A percentile compares a stretch with the other conserved stretches of the same genome.
Conservation (phyloP, 1,140 invertebrate genomes). For the Thaumetopoea pityocampa region DNA sequence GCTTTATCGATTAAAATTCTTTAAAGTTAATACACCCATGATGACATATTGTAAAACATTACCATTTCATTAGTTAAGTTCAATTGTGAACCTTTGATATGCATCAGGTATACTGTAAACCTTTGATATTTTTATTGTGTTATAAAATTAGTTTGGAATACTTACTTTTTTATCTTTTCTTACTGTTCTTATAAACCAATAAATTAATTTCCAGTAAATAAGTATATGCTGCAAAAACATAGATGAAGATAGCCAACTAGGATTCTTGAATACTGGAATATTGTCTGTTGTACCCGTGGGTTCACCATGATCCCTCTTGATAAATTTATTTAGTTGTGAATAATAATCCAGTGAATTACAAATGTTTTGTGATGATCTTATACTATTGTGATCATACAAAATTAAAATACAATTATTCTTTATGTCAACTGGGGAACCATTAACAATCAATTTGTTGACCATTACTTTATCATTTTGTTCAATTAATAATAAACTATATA, state of each 20-base stretch:
- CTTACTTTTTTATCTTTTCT: conserved; percentile 48
- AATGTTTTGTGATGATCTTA: conserved; percentile 45
- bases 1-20: too few relatives aligned
- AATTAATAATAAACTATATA: conserved; percentile 25
- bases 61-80: too few relatives aligned
- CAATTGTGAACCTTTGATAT: too few relatives aligned
- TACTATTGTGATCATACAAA: conserved; percentile 49
- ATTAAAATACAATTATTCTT: conserved; percentile 39
- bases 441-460: conserved; percentile 36
- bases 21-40: too few relatives aligned
- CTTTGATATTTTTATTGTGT: too few relatives aligned
- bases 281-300: conserved; percentile 9
- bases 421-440: conserved; percentile 23
- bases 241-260: conserved; percentile 40
- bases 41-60: too few relatives aligned
- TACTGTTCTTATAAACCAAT: conserved; percentile 42
- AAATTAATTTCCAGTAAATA: conserved; percentile 44
- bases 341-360: conserved; percentile 31
- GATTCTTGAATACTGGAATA: conserved; percentile 20
- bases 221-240: conserved; percentile 56
- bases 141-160: conserved; percentile 2
- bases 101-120: too few relatives aligned
- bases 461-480: conserved; percentile 10
- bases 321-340: conserved; percentile 35
- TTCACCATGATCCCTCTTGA: conserved; percentile 29